Evolutionary conservation across 2,888 invertebrate genomes (phyloP).

Genomic region (Abrostola tripartita): DNA sequence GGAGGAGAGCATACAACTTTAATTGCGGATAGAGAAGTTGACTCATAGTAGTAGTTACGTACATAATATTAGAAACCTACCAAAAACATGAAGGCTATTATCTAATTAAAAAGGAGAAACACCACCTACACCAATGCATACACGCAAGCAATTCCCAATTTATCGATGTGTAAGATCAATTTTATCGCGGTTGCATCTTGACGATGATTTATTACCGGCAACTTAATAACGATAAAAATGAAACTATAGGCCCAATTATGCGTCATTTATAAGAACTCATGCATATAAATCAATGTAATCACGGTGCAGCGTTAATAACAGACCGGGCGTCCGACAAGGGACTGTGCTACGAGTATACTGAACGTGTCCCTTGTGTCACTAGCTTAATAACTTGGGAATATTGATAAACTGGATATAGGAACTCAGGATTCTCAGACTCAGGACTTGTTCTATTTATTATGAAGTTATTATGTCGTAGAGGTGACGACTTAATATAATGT

Average conservation of each 20-base stretch:
- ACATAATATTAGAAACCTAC: too few relatives aligned
- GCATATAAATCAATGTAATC: conserved; percentile 84
- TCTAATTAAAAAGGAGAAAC: conserved; percentile 33
- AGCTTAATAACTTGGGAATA: conserved; percentile 20
- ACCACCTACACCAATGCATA: conserved; percentile 32
- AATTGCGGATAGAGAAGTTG: too few relatives aligned
- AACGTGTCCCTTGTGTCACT: conserved; percentile 36
- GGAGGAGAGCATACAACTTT: too few relatives aligned
- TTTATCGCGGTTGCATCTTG: conserved; percentile 62
- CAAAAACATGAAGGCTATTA: conserved; percentile 3
- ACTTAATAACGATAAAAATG: conserved; percentile 73
- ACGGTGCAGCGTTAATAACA: conserved; percentile 75
- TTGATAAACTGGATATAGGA: conserved; percentile 23
- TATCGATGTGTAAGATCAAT: conserved; percentile 59
- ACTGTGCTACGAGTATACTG: conserved; percentile 23
- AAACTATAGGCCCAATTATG: conserved; percentile 77
- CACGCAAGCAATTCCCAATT: conserved; percentile 54
- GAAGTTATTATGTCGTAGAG: conserved; percentile 1
- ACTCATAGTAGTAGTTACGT: too few relatives aligned
- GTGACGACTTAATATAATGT: background rate
- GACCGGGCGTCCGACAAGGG: conserved; percentile 48
- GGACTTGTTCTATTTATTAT: background rate
- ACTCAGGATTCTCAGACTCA: background rate
- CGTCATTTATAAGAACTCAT: conserved; percentile 80
- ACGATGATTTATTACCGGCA: conserved; percentile 76